A percentile compares a stretch with the other conserved stretches of the same genome.
phyloP scores from a whole-genome alignment of 2,113 vertebrate genomes.

The Xiphophorus maculatus region DNA sequence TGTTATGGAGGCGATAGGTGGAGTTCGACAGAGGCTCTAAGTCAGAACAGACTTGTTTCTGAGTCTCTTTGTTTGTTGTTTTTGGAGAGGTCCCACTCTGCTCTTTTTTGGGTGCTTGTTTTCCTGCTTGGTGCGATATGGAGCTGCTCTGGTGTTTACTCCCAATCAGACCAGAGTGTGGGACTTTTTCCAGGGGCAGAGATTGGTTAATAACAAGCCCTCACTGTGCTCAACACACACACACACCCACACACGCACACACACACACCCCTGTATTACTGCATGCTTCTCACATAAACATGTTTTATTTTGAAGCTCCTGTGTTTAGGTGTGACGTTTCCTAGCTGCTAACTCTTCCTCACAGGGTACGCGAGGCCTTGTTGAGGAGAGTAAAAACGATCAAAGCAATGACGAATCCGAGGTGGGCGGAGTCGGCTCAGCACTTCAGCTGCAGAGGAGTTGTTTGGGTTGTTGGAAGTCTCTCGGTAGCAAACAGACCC shows the following conservation, averaged over 20 bases:
- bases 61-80: neutral
- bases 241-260: constrained; percentile 4
- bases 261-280: constrained; percentile 46
- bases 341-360: constrained; percentile 87
- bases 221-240: constrained; percentile 33
- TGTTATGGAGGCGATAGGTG: neutral
- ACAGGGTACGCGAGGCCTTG: constrained; percentile 59
- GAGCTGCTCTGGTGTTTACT: constrained; percentile 43
- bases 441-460: constrained; percentile 42
- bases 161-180: neutral
- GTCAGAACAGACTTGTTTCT: neutral
- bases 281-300: constrained; percentile 77
- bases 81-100: constrained; percentile 14
- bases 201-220: constrained; percentile 9
- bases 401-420: constrained; percentile 39
- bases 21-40: neutral
- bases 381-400: constrained; percentile 41
- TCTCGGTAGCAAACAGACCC: neutral
- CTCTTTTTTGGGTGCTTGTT: constrained; percentile 21
- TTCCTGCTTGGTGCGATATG: constrained; percentile 61
- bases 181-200: constrained; percentile 36
- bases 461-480: neutral
- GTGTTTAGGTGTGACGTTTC: constrained; percentile 67
- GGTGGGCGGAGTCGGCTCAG: constrained; percentile 44
- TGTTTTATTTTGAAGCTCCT: constrained; percentile 40